Evolutionary conservation across 2,797 vertebrate species (phyloP), one percentile per base, ranked within the genome.

Genomic region (Carapus acus): DNA sequence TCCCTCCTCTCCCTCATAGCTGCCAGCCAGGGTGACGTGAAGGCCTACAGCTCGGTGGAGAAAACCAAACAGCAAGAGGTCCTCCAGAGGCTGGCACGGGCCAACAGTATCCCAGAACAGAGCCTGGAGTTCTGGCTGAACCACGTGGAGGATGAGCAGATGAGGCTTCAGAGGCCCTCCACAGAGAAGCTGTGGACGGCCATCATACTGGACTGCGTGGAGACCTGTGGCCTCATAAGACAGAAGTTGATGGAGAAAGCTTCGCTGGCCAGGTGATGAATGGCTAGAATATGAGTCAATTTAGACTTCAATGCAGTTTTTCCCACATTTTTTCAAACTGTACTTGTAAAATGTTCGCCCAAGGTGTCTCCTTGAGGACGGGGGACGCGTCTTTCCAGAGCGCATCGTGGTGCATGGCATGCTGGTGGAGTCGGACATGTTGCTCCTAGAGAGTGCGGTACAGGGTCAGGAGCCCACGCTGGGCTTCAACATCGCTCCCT

Each of bases 211-310:
- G 94, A 98, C 86, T 93, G 95, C 54, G 86, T 99, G 47, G 96
- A 99, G 78, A 90, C 90, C 1, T 96, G 95, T 36, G 95, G 96
- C 17, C 91, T 99, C 46, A 88, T 98, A 34, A 88, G 96, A 62
- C 94, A 98, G 82, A 95, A 95, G 62, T 77, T 98, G 69, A 93
- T 97, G 92, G 95, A 99, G 79, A 99, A 98, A 76, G 94, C 95
- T 2, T 89, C 92, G 2, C 87, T 98, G 76, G 96, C 94, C 58
- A 94, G 94, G 96, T 97, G 53, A 62, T 20, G 4, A 2, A 9
- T 8, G 15, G 39, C 20, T 1, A 27, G 9, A 27, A 4, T 9
- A 27, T 5, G 24, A 27, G 5, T 5, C 24, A 27, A 4, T 27
- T 27, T 27, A 27, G 24, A 27, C 5, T 9, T 9, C 24, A 27